Conservation (phyloP, 2,797 vertebrate species). For the Threskiornis aethiopicus region DNA sequence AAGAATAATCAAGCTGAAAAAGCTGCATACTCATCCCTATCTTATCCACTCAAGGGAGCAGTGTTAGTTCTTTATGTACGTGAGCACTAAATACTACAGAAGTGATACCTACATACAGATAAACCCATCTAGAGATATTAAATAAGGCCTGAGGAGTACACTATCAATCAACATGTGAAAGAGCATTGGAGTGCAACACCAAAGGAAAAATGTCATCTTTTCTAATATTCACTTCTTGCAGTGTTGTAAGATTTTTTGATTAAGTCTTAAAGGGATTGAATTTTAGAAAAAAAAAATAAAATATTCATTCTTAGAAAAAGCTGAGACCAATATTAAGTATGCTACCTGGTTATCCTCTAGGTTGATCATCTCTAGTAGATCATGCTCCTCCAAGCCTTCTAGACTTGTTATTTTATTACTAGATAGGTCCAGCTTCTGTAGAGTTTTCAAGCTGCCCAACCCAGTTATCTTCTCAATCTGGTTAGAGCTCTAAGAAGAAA, state of each 20-base stretch:
- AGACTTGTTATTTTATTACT: constrained; percentile 84
- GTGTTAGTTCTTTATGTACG: background rate
- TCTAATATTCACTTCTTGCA: background rate
- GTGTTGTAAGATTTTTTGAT: background rate
- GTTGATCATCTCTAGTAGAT: constrained; percentile 81
- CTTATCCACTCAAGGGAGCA: background rate
- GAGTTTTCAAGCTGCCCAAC: constrained; percentile 77
- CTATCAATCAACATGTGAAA: background rate
- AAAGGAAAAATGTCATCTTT: background rate
- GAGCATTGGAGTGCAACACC: background rate
- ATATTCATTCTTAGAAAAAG: background rate
- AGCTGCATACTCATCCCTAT: background rate
- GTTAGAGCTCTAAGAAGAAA: constrained; percentile 83
- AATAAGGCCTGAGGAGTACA: background rate
- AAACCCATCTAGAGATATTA: background rate
- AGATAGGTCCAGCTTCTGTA: constrained; percentile 87
- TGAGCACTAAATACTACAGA: background rate
- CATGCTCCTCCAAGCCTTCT: constrained; percentile 82
- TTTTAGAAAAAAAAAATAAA: background rate
- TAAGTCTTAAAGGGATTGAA: background rate
- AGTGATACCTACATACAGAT: background rate
- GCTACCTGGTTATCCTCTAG: constrained; percentile 88
- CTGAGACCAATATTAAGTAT: background rate
- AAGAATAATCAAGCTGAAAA: background rate
- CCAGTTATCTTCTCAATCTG: constrained; percentile 81